Evolutionary conservation across 2,113 vertebrate genomes (phyloP).

Genomic region (Ictalurus furcatus): DNA sequence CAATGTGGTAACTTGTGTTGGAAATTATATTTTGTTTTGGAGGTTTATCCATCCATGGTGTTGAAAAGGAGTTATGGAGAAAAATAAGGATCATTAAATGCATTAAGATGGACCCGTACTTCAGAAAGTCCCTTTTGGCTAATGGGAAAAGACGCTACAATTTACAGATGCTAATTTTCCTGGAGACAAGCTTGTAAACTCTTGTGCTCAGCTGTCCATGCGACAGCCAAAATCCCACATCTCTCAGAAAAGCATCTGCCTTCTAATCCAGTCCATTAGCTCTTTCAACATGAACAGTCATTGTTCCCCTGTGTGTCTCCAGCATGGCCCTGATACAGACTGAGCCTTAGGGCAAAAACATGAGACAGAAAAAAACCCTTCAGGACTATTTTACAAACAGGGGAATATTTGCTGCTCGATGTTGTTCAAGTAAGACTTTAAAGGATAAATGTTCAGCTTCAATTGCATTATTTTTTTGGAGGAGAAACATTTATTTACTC

Average conservation of each 20-base stretch:
- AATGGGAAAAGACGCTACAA: not conserved
- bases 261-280: constrained; percentile 13
- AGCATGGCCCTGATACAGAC: constrained; percentile 28
- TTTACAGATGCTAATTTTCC: constrained; percentile 19
- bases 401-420: not conserved
- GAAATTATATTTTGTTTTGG: not conserved
- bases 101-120: not conserved
- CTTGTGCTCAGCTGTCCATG: constrained; percentile 5
- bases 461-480: not conserved
- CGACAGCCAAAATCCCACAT: constrained; percentile 11
- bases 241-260: constrained; percentile 33
- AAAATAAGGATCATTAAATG: not conserved
- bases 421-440: not conserved
- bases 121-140: not conserved
- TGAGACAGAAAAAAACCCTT: not conserved
- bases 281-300: constrained; percentile 25
- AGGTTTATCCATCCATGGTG: not conserved
- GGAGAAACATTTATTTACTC: not conserved
- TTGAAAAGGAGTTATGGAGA: not conserved
- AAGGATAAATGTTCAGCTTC: not conserved
- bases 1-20: not conserved
- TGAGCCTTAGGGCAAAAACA: constrained; percentile 3
- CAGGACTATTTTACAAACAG: not conserved
- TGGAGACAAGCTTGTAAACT: constrained; percentile 31
- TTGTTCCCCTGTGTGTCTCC: not conserved